Conservation (phyloP, 1,140 invertebrate species). For the Conus betulinus region DNA sequence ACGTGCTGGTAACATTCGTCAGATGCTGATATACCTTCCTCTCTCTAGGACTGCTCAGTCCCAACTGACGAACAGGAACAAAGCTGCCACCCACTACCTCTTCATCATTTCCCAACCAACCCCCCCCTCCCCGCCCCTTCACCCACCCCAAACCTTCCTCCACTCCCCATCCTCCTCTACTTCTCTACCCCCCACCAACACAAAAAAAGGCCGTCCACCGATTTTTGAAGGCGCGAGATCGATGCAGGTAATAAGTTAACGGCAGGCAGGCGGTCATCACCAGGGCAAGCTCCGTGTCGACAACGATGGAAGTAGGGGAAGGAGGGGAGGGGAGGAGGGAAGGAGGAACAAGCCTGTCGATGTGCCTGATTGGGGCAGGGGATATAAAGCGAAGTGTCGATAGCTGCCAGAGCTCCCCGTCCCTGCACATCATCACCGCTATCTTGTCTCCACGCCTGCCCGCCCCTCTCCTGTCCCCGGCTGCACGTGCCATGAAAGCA, state of each 20-base stretch:
- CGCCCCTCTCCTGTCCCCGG: background rate
- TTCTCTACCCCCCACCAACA: background rate
- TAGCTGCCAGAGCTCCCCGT: background rate
- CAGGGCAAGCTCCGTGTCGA: too few species aligned
- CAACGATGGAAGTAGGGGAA: too few species aligned
- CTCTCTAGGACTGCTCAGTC: background rate
- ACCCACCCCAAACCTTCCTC: background rate
- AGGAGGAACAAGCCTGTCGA: too few species aligned
- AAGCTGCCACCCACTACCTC: background rate
- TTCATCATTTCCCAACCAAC: background rate
- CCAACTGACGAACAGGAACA: background rate
- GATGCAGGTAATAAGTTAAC: background rate
- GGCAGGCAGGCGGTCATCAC: background rate
- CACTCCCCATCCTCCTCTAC: background rate
- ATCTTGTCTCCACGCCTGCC: background rate
- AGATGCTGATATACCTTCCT: background rate
- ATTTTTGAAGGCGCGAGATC: background rate
- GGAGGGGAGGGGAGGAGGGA: too few species aligned
- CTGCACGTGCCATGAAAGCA: background rate
- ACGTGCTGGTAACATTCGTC: too few species aligned
- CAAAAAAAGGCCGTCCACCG: background rate
- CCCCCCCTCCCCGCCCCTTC: background rate
- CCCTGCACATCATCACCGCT: background rate
- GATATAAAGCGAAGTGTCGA: background rate
- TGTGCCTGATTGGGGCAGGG: background rate